Percentiles rank a stretch among this genome's conserved stretches.
phyloP scores from a whole-genome alignment of 2,113 vertebrate genomes.

The Amphiprion ocellaris region DNA sequence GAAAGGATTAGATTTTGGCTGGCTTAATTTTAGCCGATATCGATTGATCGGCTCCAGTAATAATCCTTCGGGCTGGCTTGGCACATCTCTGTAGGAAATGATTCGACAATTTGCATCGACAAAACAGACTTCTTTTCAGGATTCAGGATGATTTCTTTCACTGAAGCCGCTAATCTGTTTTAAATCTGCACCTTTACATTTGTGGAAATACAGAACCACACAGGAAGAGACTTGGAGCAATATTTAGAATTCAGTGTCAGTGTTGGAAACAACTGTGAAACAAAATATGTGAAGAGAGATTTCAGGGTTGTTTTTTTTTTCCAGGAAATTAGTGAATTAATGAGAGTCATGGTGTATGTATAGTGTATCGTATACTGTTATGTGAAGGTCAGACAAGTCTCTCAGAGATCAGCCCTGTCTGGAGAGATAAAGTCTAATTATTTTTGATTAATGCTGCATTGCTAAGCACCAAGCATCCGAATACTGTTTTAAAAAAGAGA shows the following conservation, averaged over 20 bases:
- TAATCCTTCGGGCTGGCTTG: neutral
- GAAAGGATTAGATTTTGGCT: neutral
- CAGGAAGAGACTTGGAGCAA: neutral
- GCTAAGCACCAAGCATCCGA: conserved; percentile 32
- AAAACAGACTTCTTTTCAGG: neutral
- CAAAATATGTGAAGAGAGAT: neutral
- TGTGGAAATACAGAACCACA: neutral
- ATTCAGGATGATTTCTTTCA: conserved; percentile 1
- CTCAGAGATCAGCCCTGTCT: conserved; percentile 34
- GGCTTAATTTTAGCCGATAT: neutral
- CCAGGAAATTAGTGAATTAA: conserved; percentile 22
- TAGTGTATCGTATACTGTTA: conserved; percentile 26
- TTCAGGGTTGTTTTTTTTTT: conserved; percentile 19
- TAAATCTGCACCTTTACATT: neutral
- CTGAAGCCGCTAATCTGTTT: neutral
- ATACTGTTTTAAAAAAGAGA: neutral
- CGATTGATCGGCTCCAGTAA: neutral
- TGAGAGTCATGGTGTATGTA: conserved; percentile 27
- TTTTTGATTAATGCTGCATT: conserved; percentile 54
- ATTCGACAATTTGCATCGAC: neutral
- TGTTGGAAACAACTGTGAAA: neutral
- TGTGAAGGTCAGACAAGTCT: conserved; percentile 53
- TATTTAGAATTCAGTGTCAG: neutral
- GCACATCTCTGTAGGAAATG: neutral
- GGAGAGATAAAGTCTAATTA: conserved; percentile 60